Base-by-base conservation (phyloP, 2,888 invertebrate genomes). In the Drosophila imparisetae region DNA sequence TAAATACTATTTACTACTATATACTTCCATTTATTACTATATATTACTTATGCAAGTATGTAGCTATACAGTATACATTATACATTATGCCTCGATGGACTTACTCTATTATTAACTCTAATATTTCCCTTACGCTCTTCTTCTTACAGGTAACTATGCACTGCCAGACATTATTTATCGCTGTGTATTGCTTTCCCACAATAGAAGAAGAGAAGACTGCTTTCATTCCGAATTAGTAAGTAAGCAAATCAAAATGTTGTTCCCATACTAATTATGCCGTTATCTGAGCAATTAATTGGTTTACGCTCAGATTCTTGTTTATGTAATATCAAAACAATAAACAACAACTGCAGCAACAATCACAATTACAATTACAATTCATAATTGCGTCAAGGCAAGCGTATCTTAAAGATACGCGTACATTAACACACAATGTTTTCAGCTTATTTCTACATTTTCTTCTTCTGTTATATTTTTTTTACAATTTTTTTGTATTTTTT, bases 301-400 rank as follows among this genome's bases (percentile, higher is more conserved):
- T 63, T 50, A 48, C 53, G 49, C 58, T 42, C 36, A 64, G 74
- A 66, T 67, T 66, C 60, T 64, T 21, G 62, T 64, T 61, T 49
- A 40, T 45, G 57, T 62, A 64, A 59, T 60, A 38, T 5, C 50
- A 38, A 63, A 65, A 53, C 49, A 64, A 59, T 30, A 40, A 64
- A 63, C 18, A 53, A 59, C 24, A 11, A 7, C 42, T 59, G 24
- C 27, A 50, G 13, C 21, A 49, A 32, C 18, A 38, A 45, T 32
- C 27, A 65, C 29, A 52, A n/a, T 36, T 50, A 72, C 62, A 59
- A 59, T 53, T 60, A 80, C 54, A 71, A 42, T 54, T 64, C 32
- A 71, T 87, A 76, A 85, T 83, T 87, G 83, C 55, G 65, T 21
- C 72, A 77, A 79, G 76, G 79, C 64, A 87, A 85, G 86, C 87